Base-by-base conservation (phyloP, 2,797 vertebrate species). In the Thunnus albacares region DNA sequence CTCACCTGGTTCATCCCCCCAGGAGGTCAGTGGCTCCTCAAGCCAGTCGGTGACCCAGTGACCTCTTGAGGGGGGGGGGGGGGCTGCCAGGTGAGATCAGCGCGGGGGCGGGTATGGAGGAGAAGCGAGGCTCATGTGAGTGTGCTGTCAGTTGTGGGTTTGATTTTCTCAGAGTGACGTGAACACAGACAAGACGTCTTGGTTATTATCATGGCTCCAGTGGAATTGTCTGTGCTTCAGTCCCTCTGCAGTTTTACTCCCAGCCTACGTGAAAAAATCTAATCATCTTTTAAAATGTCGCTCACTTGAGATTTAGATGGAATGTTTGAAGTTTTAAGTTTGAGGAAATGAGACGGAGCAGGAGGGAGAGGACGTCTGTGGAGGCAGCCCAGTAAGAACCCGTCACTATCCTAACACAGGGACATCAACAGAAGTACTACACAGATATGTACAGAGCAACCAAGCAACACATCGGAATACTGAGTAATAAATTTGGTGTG, bases 391-490 rank as follows among this genome's bases (percentile, higher is more conserved):
- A 93, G 94, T 91, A 92, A 91, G 87, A 94, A 94, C 92, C 94
- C 94, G 4, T 87, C 83, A 89, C 92, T 91, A 94, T 77, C 82
- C 91, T 91, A 90, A 86, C 70, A 93, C 90, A 81, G 83, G 84
- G 88, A 94, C 92, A 87, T 90, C 83, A 91, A 93, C 91, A 87
- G 81, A 92, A 91, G 89, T 88, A 94, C 90, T 86, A 95, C 91
- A 94, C 90, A 91, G 90, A 92, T 90, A 92, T 93, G 86, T 92
- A 95, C 88, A 93, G 80, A 89, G 90, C 92, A 90, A 91, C 89
- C 85, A 91, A 92, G 92, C 92, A 88, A 91, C 91, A 94, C 91
- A 77, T 87, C 38, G 47, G 82, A 92, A 91, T 88, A 93, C 90
- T 76, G 78, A 89, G 83, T 91, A 88, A 88, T 92, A 92, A 89